Evolutionary conservation across 2,113 vertebrate species (phyloP), one percentile per base, ranked within the genome.

Genomic region (Erinaceus europaeus): DNA sequence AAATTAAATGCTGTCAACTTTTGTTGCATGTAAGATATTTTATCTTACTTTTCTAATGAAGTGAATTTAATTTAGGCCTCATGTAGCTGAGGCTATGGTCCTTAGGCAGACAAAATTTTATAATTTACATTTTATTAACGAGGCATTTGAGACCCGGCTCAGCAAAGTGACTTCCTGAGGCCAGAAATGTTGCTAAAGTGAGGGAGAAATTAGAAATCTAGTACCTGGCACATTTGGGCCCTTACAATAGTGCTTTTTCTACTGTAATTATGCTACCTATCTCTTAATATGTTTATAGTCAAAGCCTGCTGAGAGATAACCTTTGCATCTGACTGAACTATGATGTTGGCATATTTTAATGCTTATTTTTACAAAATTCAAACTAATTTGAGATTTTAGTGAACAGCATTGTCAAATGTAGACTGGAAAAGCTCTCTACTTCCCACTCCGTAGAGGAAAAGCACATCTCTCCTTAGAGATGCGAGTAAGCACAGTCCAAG

Each of bases 311-410:
- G 29, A 8, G 13, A 61, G 36, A 84, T 27, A 76, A 65, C 11
- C 36, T 34, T 74, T 74, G 36, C 14, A 44, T 46, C 13, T 48
- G 15, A 71, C 36, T 84, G 48, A 59, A 25, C 20, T 15, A 25
- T 67, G 52, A 87, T 44, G 38, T 74, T 42, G 32, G 65, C 21
- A 61, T 68, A 90, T 80, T 79, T 53, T 72, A 80, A 74, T 79
- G 72, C 34, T 88, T 92, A 50, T 77, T 90, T 94, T 81, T n/a
- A 69, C 27, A 67, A 89, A 84, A 77, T 69, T 80, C 38, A 94
- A 90, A 65, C 48, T 62, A 46, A 77, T 62, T 44, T 72, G 53
- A 48, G 67, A 59, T 17, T 75, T 78, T 57, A 21, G 55, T 84
- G 71, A 74, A 46, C 27, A 53, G n/a, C 34, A 29, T 4, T 23